Evolutionary conservation across 37 sponge, comb jelly and placozoan genomes (phyloP), one percentile per base, ranked within the genome.

Genomic region (Halisarca cf. caerulea): DNA sequence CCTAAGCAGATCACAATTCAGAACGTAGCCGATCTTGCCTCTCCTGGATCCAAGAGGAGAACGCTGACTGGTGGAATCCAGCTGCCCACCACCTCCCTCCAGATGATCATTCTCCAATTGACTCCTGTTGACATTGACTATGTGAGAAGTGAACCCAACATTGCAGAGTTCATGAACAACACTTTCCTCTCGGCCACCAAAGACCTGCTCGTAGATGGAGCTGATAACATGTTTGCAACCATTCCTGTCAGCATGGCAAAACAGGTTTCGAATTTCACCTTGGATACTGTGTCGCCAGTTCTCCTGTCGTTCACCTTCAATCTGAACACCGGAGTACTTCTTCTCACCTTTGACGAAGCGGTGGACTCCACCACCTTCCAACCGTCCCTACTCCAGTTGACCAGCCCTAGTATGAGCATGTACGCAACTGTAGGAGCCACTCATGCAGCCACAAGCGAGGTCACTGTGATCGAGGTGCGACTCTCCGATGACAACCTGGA

Each of bases 341-440:
- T 27, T 9, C 85, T 96, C 18, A 79, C 83, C 18, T 96, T 93
- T 80, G 74, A 87, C 85, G 97, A 96, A 82, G 80, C 91, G 47
- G 87, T 96, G 0, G 82, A 89, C 36, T 59, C 84, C 25, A 44
- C 79, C 20, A 81, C 92, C 18, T 89, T 94, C 73, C 79, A 89
- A 57, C 84, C 94, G 39, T 86, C 90, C 18, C 79, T 35, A 53
- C 71, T 96, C 36, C 58, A 28, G 42, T 77, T 96, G 11, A 73
- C 80, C 32, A 93, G 91, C n/a, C 68, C 44, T 23, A 54, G 58
- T 18, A 80, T 75, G 32, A 53, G 64, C 20, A 20, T 28, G 38
- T 89, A 85, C 43, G 47, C 78, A 23, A 68, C 94, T 17, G 78
- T 78, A 4, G 83, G 66, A 59, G 92, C 92, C 3, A 80, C 58